A percentile compares a stretch with the other conserved stretches of the same genome.
Evolutionary conservation across 2,797 vertebrate genomes (phyloP).

Genomic region (Acestrorhynchus altus): DNA sequence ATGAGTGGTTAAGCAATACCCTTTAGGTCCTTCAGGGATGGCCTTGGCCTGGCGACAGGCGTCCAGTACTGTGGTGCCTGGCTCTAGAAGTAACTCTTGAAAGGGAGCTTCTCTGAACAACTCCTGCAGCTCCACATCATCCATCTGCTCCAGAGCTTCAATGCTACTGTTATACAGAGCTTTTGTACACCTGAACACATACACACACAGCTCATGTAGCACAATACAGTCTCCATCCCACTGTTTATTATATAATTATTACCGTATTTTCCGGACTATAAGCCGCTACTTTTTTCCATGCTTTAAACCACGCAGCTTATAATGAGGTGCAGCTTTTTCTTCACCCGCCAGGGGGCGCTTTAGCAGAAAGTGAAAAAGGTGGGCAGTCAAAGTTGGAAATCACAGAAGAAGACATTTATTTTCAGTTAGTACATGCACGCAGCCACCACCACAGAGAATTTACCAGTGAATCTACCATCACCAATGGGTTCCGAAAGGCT

Average conservation of each 20-base stretch:
- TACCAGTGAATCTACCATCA: too few relatives aligned
- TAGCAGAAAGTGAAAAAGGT: too few relatives aligned
- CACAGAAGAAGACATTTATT: too few relatives aligned
- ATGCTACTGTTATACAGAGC: conserved; percentile 87
- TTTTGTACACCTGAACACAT: conserved; percentile 84
- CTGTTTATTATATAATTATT: background rate
- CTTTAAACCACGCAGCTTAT: too few relatives aligned
- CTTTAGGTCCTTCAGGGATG: conserved; percentile 87
- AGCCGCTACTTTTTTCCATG: too few relatives aligned
- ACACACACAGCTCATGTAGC: background rate
- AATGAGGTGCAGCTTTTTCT: too few relatives aligned
- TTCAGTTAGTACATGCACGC: too few relatives aligned
- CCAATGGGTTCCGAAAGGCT: too few relatives aligned
- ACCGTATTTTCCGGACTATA: too few relatives aligned
- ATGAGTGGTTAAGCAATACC: conserved; percentile 71
- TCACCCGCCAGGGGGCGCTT: too few relatives aligned
- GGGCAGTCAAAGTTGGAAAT: too few relatives aligned
- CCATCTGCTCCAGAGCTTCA: conserved; percentile 89
- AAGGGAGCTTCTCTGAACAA: conserved; percentile 91
- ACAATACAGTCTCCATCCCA: background rate
- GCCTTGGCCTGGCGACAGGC: conserved; percentile 85
- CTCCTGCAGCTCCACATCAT: conserved; percentile 90
- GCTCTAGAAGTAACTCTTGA: conserved; percentile 89
- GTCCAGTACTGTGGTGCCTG: conserved; percentile 88
- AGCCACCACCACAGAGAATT: too few relatives aligned